phyloP scores from a whole-genome alignment of 2,797 vertebrate genomes.

The Spondyliosoma cantharus region DNA sequence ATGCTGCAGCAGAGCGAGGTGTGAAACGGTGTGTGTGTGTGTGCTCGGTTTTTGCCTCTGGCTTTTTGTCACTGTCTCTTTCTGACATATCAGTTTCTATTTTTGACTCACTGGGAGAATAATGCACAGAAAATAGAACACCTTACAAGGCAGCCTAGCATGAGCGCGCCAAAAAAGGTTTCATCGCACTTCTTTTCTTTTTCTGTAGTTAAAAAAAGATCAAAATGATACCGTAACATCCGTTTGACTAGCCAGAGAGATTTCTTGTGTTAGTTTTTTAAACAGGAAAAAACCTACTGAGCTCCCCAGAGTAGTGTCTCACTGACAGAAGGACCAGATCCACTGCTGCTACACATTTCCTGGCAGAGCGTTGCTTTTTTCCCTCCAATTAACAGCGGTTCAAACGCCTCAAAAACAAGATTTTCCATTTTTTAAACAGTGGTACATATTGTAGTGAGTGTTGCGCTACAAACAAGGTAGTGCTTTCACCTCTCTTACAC shows the following conservation, averaged over 20 bases:
- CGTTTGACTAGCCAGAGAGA: constrained; percentile 56
- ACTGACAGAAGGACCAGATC: constrained; percentile 47
- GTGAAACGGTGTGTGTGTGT: constrained; percentile 35
- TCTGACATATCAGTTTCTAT: constrained; percentile 81
- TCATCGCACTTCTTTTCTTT: constrained; percentile 57
- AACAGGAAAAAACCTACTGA: constrained; percentile 55
- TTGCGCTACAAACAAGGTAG: constrained; percentile 19
- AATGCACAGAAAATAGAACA: constrained; percentile 80
- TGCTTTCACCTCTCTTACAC: background rate
- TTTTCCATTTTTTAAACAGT: constrained; percentile 32
- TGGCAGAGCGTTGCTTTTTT: constrained; percentile 26
- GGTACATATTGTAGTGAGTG: constrained; percentile 9
- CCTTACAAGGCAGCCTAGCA: constrained; percentile 59
- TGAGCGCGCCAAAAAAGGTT: constrained; percentile 52
- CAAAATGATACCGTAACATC: constrained; percentile 50
- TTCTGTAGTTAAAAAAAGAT: constrained; percentile 68
- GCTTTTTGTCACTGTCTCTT: constrained; percentile 78
- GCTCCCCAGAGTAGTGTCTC: constrained; percentile 54
- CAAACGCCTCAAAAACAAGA: constrained; percentile 37
- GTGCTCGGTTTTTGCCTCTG: constrained; percentile 58
- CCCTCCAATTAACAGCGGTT: constrained; percentile 34
- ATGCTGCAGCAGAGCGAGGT: constrained; percentile 44
- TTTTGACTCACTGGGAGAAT: constrained; percentile 71
- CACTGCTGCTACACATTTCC: constrained; percentile 38
- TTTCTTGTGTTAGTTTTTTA: constrained; percentile 47